Evolutionary conservation across 64 coral and sea anemone species (phyloP).

Genomic region (Porites australiensis): DNA sequence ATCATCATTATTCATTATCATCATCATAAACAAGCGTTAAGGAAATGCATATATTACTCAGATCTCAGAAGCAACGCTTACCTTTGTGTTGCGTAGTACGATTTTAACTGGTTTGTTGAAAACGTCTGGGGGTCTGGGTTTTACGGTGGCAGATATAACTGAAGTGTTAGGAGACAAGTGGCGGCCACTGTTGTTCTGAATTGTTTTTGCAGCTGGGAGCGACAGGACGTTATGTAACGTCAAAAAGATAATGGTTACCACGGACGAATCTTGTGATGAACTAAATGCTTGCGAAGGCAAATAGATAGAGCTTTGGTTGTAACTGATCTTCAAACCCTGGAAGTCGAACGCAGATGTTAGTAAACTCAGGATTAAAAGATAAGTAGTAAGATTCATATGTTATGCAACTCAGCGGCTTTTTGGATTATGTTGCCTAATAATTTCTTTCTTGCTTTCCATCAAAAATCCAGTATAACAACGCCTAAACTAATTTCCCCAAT

Average conservation of each 20-base stretch:
- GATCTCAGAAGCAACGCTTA: not conserved
- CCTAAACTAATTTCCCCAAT: no score
- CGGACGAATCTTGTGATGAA: not conserved
- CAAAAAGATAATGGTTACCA: not conserved
- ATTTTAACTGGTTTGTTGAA: constrained; percentile 5
- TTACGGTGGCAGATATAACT: no score
- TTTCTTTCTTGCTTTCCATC: no score
- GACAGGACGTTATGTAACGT: constrained; percentile 7
- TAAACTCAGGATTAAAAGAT: no score
- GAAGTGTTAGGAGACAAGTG: not conserved
- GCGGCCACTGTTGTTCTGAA: not conserved
- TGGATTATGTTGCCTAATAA: no score
- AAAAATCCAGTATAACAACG: no score
- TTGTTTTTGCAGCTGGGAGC: not conserved
- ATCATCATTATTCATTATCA: no score
- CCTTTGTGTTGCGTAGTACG: not conserved
- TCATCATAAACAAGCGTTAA: no score
- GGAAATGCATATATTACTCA: no score
- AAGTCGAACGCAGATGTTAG: no score
- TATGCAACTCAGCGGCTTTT: no score
- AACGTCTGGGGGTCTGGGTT: constrained; percentile 1
- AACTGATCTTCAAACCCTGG: not conserved
- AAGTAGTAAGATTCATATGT: no score
- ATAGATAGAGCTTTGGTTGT: constrained; percentile 3
- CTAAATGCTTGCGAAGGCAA: not conserved